These are phyloP conservation scores for Cryptosula pallasiana DNA, from an alignment of 2,888 invertebrate genomes.

Conservation along the genomic window DNA sequence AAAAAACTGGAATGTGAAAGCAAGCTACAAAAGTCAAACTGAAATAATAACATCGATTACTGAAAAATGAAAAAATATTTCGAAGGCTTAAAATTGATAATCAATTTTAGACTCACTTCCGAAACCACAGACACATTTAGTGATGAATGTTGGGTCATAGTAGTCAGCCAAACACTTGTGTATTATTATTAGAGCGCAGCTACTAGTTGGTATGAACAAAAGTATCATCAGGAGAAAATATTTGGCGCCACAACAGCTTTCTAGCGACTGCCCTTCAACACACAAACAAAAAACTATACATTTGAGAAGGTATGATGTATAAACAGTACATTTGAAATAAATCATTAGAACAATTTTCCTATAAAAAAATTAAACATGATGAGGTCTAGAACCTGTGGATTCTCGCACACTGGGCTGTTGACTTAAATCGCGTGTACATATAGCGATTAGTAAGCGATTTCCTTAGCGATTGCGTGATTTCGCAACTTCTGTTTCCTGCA, in stretches of 20 bases:
- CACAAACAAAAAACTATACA: not conserved
- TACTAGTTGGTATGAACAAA: not conserved
- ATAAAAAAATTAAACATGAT: no score
- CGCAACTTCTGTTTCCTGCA: no score
- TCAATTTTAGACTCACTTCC: not conserved
- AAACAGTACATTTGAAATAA: no score
- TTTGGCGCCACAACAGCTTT: not conserved
- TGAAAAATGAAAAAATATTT: no score
- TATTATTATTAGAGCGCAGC: not conserved
- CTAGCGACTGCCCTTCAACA: not conserved
- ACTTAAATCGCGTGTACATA: no score
- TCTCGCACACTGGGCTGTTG: no score
- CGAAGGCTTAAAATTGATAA: not conserved
- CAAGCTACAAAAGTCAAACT: not conserved
- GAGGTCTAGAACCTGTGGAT: no score
- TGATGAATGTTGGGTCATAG: slow-evolving; percentile 1
- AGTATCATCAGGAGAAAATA: slow-evolving; percentile 3
- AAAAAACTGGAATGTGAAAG: no score
- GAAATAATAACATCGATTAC: not conserved
- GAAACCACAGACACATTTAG: slow-evolving; percentile 9
- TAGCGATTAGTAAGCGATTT: no score
- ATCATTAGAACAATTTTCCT: no score
- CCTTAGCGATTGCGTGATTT: no score
- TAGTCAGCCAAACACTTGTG: not conserved
- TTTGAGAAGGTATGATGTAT: not conserved